Evolutionary conservation across 1,140 invertebrate species (phyloP).

Genomic region (Pantala flavescens): DNA sequence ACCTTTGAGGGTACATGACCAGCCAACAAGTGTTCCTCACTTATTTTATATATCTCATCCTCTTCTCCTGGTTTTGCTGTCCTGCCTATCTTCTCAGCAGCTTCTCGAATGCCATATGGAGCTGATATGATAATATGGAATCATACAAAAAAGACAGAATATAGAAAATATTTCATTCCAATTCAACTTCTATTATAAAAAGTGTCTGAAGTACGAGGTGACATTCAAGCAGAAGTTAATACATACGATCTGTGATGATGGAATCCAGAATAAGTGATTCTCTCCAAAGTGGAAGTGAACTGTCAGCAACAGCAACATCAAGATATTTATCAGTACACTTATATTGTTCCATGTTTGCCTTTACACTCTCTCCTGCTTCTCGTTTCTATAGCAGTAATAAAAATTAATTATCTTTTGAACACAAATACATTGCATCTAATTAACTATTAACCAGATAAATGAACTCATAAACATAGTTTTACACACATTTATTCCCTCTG

Average conservation of each 20-base stretch:
- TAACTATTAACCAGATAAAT: neutral
- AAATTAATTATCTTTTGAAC: slow-evolving; percentile 17
- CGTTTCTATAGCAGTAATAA: slow-evolving; percentile 44
- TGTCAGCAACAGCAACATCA: slow-evolving; percentile 83
- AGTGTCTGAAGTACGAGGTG: too few relatives aligned
- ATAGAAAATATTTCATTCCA: too few relatives aligned
- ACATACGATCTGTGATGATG: slow-evolving; percentile 91
- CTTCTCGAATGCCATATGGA: slow-evolving; percentile 90
- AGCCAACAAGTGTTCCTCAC: slow-evolving; percentile 45
- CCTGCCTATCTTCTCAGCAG: slow-evolving; percentile 68
- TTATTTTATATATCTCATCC: slow-evolving; percentile 45
- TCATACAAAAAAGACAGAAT: slow-evolving; percentile 26
- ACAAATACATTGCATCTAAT: neutral
- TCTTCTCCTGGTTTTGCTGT: slow-evolving; percentile 32
- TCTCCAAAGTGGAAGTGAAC: slow-evolving; percentile 71
- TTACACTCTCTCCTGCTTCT: slow-evolving; percentile 72
- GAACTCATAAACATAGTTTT: too few relatives aligned
- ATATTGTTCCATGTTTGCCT: slow-evolving; percentile 79
- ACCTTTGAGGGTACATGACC: slow-evolving; percentile 72
- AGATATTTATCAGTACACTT: slow-evolving; percentile 61
- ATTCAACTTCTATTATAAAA: too few relatives aligned
- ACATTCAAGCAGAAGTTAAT: neutral
- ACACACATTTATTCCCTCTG: too few relatives aligned
- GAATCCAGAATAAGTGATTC: slow-evolving; percentile 61
- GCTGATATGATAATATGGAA: slow-evolving; percentile 45